Evolutionary conservation across 2,888 invertebrate genomes (phyloP), one percentile per base, ranked within the genome.

Genomic region (Andrena bicolor): DNA sequence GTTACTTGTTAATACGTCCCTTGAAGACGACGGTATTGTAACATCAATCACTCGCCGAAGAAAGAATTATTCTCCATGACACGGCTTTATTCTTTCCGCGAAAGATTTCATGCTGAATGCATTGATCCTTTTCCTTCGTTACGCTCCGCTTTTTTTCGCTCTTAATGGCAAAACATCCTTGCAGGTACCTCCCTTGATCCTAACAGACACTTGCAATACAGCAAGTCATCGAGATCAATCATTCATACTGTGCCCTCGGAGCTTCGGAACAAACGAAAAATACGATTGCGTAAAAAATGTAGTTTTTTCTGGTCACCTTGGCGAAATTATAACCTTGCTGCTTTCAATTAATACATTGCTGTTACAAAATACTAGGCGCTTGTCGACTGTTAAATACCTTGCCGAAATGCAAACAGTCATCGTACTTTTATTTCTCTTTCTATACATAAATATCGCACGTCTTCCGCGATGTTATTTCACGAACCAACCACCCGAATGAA

Each of bases 181-280:
- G 66, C 63, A 28, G 60, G 66, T 56, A 70, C 26, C 30, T 48
- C 20, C 7, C 49, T 35, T 26, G 49, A 58, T 63, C 30, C 8
- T 5, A 3, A 49, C 63, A 28, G 72, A 63, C 26, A 26, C 65
- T 48, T 6, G 23, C 20, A 60, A 82, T 82, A 48, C 16, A 68
- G 82, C 82, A 82, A 76, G 71, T 82, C 82, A 82, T 72, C 63
- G 26, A 41, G 69, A 82, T 82, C 70, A 58, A 82, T 75, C 76
- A 68, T 68, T 35, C 35, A n/a, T 41, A 28, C 30, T 49, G 26
- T 28, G 60, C 7, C 8, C 41, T 26, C 10, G 13, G 3, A 23
- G n/a, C 2, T 53, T 48, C 20, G 8, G 2, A 3, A 16, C 23
- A 13, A 13, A 13, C 5, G n/a, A 58, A 58, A 69, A 64, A 49